Conservation (phyloP, 2,888 invertebrate genomes). For the Mamestra brassicae region DNA sequence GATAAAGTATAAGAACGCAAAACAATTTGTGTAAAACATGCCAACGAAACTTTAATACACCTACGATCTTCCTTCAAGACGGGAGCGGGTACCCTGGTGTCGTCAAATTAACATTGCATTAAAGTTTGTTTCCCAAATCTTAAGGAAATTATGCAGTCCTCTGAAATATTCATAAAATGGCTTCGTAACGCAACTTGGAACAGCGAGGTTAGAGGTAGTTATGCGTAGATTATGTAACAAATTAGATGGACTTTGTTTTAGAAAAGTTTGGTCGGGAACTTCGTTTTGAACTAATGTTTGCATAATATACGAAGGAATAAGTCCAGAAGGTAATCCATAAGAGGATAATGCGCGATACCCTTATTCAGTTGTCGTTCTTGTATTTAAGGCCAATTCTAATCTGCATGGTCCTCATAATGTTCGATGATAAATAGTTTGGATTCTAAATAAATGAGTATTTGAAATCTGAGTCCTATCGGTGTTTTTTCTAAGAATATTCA, state of each 20-base stretch:
- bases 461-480: no score
- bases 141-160: conserved; percentile 60
- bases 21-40: conserved; percentile 31
- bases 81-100: conserved; percentile 33
- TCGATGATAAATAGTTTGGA: no score
- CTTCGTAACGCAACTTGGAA: conserved; percentile 46
- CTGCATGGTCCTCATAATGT: no score
- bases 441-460: no score
- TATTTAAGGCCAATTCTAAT: no score
- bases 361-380: no score
- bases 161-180: conserved; percentile 68
- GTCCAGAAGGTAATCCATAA: background rate
- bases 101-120: conserved; percentile 62
- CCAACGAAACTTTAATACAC: conserved; percentile 24
- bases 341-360: no score
- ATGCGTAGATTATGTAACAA: conserved; percentile 60
- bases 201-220: conserved; percentile 56
- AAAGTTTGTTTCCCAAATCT: conserved; percentile 63
- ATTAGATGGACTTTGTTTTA: conserved; percentile 44
- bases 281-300: background rate
- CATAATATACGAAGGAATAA: background rate
- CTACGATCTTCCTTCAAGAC: background rate
- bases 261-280: conserved; percentile 26
- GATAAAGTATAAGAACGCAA: background rate
- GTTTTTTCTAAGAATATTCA: no score